Percentiles rank a stretch among this genome's conserved stretches.
Conservation (phyloP, 1,140 invertebrate species). For the Stratiolaelaps scimitus region DNA sequence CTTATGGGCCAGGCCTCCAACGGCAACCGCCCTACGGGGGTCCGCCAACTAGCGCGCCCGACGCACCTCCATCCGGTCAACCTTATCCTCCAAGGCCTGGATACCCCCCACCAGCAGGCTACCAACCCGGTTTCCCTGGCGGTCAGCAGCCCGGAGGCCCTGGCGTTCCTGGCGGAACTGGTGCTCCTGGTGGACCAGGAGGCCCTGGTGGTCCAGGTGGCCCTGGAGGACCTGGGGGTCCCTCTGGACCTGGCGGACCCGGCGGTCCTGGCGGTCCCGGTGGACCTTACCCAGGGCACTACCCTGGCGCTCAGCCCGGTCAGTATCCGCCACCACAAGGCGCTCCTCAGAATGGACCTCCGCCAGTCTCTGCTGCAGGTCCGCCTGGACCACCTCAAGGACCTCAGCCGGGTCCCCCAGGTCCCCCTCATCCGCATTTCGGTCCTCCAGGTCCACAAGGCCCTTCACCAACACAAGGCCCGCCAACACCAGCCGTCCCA, state of each 20-base stretch:
- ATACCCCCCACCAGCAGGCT: constrained; percentile 33
- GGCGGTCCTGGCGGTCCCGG: constrained; percentile 14
- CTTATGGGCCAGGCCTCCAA: background rate
- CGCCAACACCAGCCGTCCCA: background rate
- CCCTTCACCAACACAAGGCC: background rate
- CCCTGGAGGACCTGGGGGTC: constrained; percentile 36
- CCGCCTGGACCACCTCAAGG: background rate
- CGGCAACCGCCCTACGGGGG: background rate
- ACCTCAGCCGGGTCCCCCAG: background rate
- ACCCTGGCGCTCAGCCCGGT: constrained; percentile 29
- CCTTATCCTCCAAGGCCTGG: constrained; percentile 27
- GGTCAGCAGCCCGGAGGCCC: constrained; percentile 34
- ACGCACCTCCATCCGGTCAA: constrained; percentile 30
- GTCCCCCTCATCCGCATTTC: constrained; percentile 31
- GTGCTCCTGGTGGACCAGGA: constrained; percentile 38
- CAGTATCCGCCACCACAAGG: constrained; percentile 5
- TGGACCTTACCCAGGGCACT: constrained; percentile 29
- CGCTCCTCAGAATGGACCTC: constrained; percentile 37
- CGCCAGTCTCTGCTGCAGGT: constrained; percentile 29
- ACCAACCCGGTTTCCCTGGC: constrained; percentile 35
- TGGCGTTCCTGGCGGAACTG: constrained; percentile 35
- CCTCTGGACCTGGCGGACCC: background rate
- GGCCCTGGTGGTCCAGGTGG: constrained; percentile 36
- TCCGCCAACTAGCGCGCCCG: background rate
- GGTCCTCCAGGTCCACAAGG: constrained; percentile 37